Conservation (phyloP, 2,113 vertebrate species). For the Alexandromys fortis region DNA sequence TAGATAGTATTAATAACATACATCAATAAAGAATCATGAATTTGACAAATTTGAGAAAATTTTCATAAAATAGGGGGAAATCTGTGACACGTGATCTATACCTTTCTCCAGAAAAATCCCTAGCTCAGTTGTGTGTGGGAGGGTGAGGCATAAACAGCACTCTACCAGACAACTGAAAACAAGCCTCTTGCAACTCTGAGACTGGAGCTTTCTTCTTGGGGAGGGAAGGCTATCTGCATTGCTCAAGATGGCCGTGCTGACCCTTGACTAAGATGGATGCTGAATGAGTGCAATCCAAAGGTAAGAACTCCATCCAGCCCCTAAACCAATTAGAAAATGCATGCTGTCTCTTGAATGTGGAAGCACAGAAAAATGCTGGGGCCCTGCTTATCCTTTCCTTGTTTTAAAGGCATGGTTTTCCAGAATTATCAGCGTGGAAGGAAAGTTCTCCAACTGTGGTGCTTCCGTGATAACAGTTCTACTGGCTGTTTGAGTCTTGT, state of each 20-base stretch:
- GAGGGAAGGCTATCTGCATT: background rate
- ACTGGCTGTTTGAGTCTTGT: too few species aligned
- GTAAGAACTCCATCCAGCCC: background rate
- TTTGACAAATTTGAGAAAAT: conserved; percentile 22
- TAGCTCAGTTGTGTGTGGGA: background rate
- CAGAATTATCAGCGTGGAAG: background rate
- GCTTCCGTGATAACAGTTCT: background rate
- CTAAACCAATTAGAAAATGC: background rate
- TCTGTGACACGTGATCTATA: conserved; percentile 24
- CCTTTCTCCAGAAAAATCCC: background rate
- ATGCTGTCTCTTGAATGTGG: background rate
- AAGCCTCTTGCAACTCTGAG: background rate
- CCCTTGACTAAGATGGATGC: background rate
- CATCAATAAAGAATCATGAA: conserved; percentile 14
- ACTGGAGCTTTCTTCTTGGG: background rate
- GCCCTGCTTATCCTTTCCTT: background rate
- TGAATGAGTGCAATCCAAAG: background rate
- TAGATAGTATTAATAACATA: background rate
- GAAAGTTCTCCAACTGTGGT: background rate
- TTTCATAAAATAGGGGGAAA: background rate
- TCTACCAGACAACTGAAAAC: background rate
- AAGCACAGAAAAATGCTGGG: background rate
- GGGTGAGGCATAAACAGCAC: background rate
- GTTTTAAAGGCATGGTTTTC: background rate
- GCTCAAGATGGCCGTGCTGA: background rate